Evolutionary conservation across 1,140 invertebrate genomes (phyloP).

Genomic region (Sinella curviseta): DNA sequence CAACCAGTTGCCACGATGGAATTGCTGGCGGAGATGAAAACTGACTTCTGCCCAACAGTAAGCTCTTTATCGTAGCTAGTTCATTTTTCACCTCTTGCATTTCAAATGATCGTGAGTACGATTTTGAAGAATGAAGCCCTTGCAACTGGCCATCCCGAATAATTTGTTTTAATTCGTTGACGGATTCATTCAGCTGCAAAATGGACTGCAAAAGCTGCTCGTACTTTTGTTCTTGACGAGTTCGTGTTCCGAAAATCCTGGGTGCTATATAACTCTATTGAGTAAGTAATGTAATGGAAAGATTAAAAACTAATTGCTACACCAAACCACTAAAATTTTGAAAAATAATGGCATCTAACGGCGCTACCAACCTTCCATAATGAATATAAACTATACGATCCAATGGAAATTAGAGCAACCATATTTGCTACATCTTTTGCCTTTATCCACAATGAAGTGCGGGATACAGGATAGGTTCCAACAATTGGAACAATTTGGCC

Average conservation of each 20-base stretch:
- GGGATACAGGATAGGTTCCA: background rate
- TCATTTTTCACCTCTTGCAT: conserved; percentile 43
- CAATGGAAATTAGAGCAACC: conserved; percentile 47
- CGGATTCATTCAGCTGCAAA: conserved; percentile 40
- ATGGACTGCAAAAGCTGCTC: conserved; percentile 38
- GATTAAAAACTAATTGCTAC: background rate
- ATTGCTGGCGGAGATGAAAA: conserved; percentile 45
- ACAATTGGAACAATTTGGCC: background rate
- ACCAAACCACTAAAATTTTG: no score
- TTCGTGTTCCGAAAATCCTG: conserved; percentile 41
- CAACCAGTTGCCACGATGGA: conserved; percentile 47
- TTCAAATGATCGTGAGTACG: conserved; percentile 29
- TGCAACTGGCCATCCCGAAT: conserved; percentile 28
- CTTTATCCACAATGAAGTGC: conserved; percentile 44
- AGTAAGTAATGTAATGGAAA: no score
- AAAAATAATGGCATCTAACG: no score
- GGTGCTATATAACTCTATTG: conserved; percentile 41
- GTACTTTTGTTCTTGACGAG: conserved; percentile 43
- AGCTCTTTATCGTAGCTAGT: conserved; percentile 39
- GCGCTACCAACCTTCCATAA: conserved; percentile 47
- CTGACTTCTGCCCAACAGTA: conserved; percentile 42
- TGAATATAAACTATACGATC: conserved; percentile 46
- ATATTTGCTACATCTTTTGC: conserved; percentile 48
- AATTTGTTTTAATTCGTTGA: conserved; percentile 42
- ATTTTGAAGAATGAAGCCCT: background rate